Evolutionary conservation across 2,888 invertebrate species (phyloP).

Genomic region (Leptothorax acervorum): DNA sequence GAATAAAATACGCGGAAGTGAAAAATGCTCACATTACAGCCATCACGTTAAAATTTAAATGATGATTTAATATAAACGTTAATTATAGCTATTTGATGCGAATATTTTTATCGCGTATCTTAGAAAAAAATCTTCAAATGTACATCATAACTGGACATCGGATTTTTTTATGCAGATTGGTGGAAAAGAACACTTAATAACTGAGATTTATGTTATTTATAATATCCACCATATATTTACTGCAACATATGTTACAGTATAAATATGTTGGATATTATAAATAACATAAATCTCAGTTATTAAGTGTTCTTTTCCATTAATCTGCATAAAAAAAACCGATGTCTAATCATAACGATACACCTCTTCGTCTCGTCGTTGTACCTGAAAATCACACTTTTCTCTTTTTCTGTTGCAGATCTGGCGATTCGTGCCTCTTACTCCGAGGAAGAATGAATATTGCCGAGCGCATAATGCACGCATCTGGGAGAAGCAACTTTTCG

Average conservation of each 20-base stretch:
- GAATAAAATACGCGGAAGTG: not conserved
- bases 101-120: not conserved
- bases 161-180: too few species aligned
- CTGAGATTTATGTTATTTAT: too few species aligned
- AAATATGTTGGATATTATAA: too few species aligned
- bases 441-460: not conserved
- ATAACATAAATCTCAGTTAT: too few species aligned
- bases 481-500: not conserved
- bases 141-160: too few species aligned
- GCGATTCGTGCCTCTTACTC: not conserved
- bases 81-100: not conserved
- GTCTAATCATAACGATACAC: not conserved
- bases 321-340: too few species aligned
- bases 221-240: too few species aligned
- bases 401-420: constrained; percentile 38
- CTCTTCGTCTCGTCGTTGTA: not conserved
- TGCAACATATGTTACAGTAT: too few species aligned
- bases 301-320: too few species aligned
- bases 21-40: not conserved
- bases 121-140: not conserved
- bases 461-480: not conserved
- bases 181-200: too few species aligned
- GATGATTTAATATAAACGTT: constrained; percentile 1
- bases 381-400: not conserved
- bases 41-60: constrained; percentile 1